These are phyloP conservation scores for Tympanoctomys barrerae DNA, from an alignment of 2,797 vertebrate genomes.

Conservation along the genomic window DNA sequence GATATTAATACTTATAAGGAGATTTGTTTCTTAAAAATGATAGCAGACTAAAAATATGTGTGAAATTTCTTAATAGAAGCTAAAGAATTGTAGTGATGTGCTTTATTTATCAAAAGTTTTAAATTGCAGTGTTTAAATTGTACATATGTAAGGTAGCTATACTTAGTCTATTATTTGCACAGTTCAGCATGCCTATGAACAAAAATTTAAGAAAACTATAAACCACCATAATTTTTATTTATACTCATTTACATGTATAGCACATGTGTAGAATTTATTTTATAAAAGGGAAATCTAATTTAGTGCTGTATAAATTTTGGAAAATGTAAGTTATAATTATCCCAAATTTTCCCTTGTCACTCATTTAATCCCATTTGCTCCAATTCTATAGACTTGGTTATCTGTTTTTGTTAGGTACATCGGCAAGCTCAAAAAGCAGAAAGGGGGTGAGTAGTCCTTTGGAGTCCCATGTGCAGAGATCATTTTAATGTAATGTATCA, in stretches of 20 bases:
- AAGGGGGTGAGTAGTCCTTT: neutral
- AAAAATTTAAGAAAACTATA: neutral
- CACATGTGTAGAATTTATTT: neutral
- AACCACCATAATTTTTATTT: neutral
- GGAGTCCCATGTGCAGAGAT: neutral
- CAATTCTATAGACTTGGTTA: neutral
- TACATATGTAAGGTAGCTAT: neutral
- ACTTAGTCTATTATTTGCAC: neutral
- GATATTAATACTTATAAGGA: neutral
- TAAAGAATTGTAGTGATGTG: neutral
- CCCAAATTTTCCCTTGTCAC: neutral
- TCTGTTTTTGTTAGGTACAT: neutral
- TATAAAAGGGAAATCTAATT: neutral
- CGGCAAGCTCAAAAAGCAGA: neutral
- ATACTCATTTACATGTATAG: neutral
- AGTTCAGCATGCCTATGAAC: neutral
- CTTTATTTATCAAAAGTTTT: neutral
- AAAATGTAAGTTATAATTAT: neutral
- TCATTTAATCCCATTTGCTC: neutral
- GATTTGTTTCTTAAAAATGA: neutral
- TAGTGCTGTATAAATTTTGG: neutral
- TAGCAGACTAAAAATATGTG: neutral
- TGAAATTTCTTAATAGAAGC: neutral
- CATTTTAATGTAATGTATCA: neutral
- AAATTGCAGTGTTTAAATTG: neutral